Evolutionary conservation across 2,797 vertebrate species (phyloP), one percentile per base, ranked within the genome.

Genomic region (Eurystomus glaucurus): DNA sequence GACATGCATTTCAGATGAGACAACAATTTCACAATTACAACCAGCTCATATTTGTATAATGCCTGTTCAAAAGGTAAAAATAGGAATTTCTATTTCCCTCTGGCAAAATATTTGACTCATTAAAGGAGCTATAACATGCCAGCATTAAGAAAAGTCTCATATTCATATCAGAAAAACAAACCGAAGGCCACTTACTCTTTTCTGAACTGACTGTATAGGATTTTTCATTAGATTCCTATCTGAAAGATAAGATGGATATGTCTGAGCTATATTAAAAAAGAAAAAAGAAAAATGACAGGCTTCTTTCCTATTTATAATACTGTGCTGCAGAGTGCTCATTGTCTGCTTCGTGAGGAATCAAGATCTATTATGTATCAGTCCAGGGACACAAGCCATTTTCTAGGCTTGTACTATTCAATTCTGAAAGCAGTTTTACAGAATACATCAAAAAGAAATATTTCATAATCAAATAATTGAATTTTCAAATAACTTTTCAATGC

Each of bases 301-400:
- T 76, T 48, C 26, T 85, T 94, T 84, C 23, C 35, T 91, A 46
- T 96, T 97, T 96, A 70, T 91, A 90, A 95, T 88, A 68, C 90
- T 93, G 80, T 96, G 35, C 89, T 95, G 88, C 70, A 93, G 89
- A 93, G 78, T 54, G 69, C 41, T 97, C 46, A 95, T 88, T 97
- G 80, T 97, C 96, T 97, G 60, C 60, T 95, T 88, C 62, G 17
- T 82, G 85, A 96, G 79, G 81, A 97, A 95, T 96, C 93, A 95
- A 87, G 89, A 96, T 97, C 83, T 90, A 60, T 84, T 91, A 91
- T 89, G n/a, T 95, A 96, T 97, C 96, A 96, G 94, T 97, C 91
- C 61, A 96, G 94, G 90, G 94, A 94, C 75, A 76, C 72, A 87
- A 95, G 52, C 33, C 11, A 13, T 93, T 96, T 96, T 90, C 84